phyloP scores from a whole-genome alignment of 1,140 invertebrate species.

The Drosophila sturtevanti region DNA sequence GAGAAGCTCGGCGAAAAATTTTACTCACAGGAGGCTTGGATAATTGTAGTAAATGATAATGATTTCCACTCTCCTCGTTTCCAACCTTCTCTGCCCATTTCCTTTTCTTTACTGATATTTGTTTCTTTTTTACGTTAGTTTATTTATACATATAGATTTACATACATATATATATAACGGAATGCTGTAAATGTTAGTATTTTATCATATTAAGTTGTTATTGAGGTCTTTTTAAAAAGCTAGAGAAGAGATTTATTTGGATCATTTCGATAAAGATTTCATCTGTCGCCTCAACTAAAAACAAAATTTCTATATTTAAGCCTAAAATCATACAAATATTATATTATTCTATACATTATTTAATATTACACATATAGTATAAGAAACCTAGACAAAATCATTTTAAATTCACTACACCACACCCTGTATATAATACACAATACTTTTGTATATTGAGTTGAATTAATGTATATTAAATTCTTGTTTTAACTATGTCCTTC shows the following conservation, averaged over 20 bases:
- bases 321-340: constrained; percentile 28
- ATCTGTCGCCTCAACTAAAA: constrained; percentile 49
- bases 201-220: constrained; percentile 73
- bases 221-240: constrained; percentile 69
- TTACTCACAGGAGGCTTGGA: constrained; percentile 4
- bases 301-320: constrained; percentile 30
- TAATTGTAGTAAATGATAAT: not conserved
- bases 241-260: constrained; percentile 27
- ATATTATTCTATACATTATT: constrained; percentile 12
- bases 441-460: constrained; percentile 6
- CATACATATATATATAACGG: constrained; percentile 34
- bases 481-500: constrained; percentile 29
- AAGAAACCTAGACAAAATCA: constrained; percentile 3
- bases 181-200: constrained; percentile 75
- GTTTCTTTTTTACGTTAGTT: constrained; percentile 36
- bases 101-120: constrained; percentile 50
- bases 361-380: not conserved
- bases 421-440: constrained; percentile 58
- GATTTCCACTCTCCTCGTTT: not conserved
- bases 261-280: constrained; percentile 1
- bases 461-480: constrained; percentile 51
- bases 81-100: not conserved
- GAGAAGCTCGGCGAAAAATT: constrained; percentile 49
- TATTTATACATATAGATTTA: constrained; percentile 34
- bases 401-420: constrained; percentile 28